Base-by-base conservation (phyloP, 2,113 vertebrate species). In the Alligator sinensis region DNA sequence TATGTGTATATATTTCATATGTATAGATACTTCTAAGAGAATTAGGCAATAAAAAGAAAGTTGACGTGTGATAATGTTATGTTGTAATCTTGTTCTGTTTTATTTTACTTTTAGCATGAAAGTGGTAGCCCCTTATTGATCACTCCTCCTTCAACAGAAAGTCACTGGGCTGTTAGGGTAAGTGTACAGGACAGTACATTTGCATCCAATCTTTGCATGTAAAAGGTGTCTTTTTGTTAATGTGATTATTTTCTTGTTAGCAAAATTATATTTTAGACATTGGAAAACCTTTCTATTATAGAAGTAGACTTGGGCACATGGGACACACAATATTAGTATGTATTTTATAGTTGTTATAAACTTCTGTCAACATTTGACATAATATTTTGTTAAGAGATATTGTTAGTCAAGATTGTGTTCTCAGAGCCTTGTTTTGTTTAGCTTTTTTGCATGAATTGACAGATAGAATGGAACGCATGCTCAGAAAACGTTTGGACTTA, bases 131-230 rank as follows among this genome's bases (percentile, higher is more conserved):
- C 99, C 1, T 97, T 99, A 88, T 97, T 99, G 94, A 97, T 97
- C 87, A 97, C 98, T 11, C 96, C 98, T 3, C 94, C 98, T 47
- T 92, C 97, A 11, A 85, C 98, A 70, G 97, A 97, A 19, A 95
- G 97, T 66, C 98, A 98, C 92, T 99, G 99, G 99, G 99, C 99
- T 57, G 99, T 99, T 93, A 98, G 99, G 98, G 99, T 99, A 97
- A 98, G 99, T 98, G 77, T 89, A 38, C 90, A 94, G 93, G 28
- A 61, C 34, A 86, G 9, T 18, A 34, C 64, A 75, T 94, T 94
- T 74, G 25, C 90, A 89, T 80, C 70, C n/a, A 11, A 81, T 95
- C 84, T 91, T 91, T 79, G 30, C 14, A 86, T 91, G 80, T 80
- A 80, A 94, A 89, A 47, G 9, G 47, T 91, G 60, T 75, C 87